Percentiles rank a stretch among this genome's conserved stretches.
These are phyloP conservation scores for Oppia nitens DNA, from an alignment of 1,140 invertebrate genomes.

Conservation along the genomic window DNA sequence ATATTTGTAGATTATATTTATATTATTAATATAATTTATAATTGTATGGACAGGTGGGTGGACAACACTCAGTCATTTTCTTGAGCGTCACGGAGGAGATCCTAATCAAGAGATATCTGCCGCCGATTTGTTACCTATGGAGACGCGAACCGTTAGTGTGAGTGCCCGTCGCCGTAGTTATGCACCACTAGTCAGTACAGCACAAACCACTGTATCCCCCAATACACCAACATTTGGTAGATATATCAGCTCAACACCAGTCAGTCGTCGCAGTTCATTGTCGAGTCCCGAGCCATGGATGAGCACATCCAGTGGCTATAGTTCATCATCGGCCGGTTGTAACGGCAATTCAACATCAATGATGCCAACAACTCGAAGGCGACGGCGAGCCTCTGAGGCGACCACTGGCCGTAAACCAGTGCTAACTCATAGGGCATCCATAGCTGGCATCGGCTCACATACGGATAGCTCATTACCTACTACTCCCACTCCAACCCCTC, in stretches of 20 bases:
- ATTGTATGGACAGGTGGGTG: slow-evolving; percentile 1
- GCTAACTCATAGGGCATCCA: neutral
- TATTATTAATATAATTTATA: neutral
- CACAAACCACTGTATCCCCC: neutral
- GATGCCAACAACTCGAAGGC: neutral
- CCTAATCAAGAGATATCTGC: slow-evolving; percentile 14
- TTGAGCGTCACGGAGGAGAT: slow-evolving; percentile 15
- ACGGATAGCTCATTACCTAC: neutral
- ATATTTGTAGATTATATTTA: too few species aligned
- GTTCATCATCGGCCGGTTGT: neutral
- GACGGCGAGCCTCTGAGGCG: neutral
- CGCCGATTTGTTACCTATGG: slow-evolving; percentile 16
- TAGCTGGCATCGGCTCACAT: neutral
- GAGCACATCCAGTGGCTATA: neutral
- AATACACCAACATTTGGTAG: neutral
- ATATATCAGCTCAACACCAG: slow-evolving; percentile 14
- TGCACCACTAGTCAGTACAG: slow-evolving; percentile 5
- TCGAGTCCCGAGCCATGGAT: slow-evolving; percentile 17
- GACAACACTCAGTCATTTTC: slow-evolving; percentile 8
- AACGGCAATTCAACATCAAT: neutral
- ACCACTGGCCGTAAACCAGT: neutral
- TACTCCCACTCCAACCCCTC: neutral
- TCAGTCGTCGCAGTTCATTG: slow-evolving; percentile 13
- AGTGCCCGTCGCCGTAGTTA: slow-evolving; percentile 2
- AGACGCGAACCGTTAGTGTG: slow-evolving; percentile 8